phyloP scores from a whole-genome alignment of 2,113 vertebrate species.

The Labrus mixtus region DNA sequence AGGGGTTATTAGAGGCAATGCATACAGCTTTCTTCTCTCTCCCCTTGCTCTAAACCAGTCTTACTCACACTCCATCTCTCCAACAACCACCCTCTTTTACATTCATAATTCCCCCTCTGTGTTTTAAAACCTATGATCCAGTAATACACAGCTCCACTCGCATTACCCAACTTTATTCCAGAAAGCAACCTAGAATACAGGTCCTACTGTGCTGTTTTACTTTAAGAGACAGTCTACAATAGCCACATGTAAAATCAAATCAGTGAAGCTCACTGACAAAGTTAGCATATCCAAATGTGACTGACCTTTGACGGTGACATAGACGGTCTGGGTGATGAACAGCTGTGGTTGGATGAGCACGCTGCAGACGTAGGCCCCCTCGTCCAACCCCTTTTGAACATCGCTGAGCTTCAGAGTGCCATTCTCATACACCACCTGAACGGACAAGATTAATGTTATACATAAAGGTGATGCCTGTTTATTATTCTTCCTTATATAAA shows the following conservation, averaged over 20 bases:
- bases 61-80: constrained; percentile 19
- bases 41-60: constrained; percentile 38
- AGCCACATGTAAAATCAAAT: neutral
- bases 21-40: constrained; percentile 64
- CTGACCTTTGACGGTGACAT: constrained; percentile 97
- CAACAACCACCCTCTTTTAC: constrained; percentile 20
- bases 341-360: constrained; percentile 98
- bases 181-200: neutral
- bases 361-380: constrained; percentile 96
- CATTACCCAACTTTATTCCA: neutral
- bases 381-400: constrained; percentile 98
- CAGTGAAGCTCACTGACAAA: neutral
- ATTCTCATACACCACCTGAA: constrained; percentile 94
- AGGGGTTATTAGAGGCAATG: constrained; percentile 79
- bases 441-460: constrained; percentile 20
- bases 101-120: constrained; percentile 21
- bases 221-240: neutral
- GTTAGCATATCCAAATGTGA: neutral
- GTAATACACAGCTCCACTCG: constrained; percentile 14
- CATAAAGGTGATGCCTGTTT: neutral
- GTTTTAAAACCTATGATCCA: neutral
- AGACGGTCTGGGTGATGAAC: constrained; percentile 97
- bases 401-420: constrained; percentile 97
- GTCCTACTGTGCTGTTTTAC: neutral
- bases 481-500: neutral